phyloP scores from a whole-genome alignment of 2,888 invertebrate species.

The Salpingus planirostris region DNA sequence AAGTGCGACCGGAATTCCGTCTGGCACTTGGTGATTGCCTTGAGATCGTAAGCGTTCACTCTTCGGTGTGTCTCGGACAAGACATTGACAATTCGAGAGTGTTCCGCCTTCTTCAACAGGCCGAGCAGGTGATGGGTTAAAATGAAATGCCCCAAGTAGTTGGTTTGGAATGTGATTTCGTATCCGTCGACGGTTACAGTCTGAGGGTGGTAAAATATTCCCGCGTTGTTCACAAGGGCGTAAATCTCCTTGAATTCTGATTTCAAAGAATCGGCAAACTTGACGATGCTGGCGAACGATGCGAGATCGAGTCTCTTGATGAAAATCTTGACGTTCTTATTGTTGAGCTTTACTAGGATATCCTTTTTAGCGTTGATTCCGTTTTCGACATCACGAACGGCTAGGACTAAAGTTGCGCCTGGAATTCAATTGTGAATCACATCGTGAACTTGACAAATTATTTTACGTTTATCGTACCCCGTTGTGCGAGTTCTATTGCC shows the following conservation, averaged over 20 bases:
- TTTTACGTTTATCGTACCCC: slow-evolving; percentile 30
- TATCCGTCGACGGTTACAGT: slow-evolving; percentile 44
- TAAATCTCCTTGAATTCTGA: slow-evolving; percentile 36
- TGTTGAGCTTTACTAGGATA: slow-evolving; percentile 31
- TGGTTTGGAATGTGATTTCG: slow-evolving; percentile 48
- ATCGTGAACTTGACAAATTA: not conserved
- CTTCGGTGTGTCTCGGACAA: slow-evolving; percentile 39
- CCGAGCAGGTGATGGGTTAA: slow-evolving; percentile 43
- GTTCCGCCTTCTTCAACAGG: slow-evolving; percentile 35
- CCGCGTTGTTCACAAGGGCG: slow-evolving; percentile 48
- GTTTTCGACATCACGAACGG: slow-evolving; percentile 45
- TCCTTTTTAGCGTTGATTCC: slow-evolving; percentile 40
- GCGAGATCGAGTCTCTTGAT: slow-evolving; percentile 37
- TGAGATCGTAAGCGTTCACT: slow-evolving; percentile 35
- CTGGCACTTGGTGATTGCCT: slow-evolving; percentile 26
- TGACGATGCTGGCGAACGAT: slow-evolving; percentile 35
- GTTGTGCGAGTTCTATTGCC: slow-evolving; percentile 44
- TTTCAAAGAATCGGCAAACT: slow-evolving; percentile 33
- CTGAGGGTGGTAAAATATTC: slow-evolving; percentile 45
- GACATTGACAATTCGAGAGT: slow-evolving; percentile 44
- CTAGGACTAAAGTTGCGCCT: slow-evolving; percentile 47
- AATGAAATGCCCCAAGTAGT: slow-evolving; percentile 45
- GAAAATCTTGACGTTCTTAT: slow-evolving; percentile 25
- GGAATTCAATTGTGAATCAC: slow-evolving; percentile 7
- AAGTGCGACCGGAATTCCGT: slow-evolving; percentile 33